Evolutionary conservation across 2,113 vertebrate species (phyloP).

Genomic region (Cinclus mexicanus): DNA sequence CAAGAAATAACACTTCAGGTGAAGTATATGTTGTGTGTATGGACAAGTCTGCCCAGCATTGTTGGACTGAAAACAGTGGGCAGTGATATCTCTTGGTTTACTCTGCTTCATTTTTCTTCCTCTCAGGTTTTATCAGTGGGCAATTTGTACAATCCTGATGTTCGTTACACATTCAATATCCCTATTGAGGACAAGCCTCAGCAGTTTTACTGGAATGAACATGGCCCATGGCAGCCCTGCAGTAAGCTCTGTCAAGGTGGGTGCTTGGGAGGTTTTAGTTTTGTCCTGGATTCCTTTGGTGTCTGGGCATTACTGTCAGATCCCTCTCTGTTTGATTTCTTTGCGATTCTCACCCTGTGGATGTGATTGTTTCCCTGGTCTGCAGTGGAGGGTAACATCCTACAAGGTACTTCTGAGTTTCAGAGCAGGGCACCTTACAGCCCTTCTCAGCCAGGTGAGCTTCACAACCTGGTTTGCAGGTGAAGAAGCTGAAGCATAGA

Average conservation of each 20-base stretch:
- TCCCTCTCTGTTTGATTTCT: not conserved
- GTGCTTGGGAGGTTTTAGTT: not conserved
- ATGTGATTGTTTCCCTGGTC: not conserved
- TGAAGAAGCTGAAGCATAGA: not conserved
- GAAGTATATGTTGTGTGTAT: conserved; percentile 25
- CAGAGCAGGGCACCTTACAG: not conserved
- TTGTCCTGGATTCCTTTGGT: not conserved
- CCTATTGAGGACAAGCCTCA: conserved; percentile 94
- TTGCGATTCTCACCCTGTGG: not conserved
- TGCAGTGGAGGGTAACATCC: not conserved
- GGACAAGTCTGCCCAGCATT: not conserved
- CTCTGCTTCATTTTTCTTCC: not conserved
- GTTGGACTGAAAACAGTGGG: not conserved
- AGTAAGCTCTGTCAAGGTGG: conserved; percentile 94
- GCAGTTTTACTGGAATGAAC: conserved; percentile 92
- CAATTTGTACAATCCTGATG: conserved; percentile 92
- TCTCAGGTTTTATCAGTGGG: conserved; percentile 93
- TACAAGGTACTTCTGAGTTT: not conserved
- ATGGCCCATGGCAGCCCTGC: conserved; percentile 95
- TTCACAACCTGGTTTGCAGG: not conserved
- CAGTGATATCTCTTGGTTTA: not conserved
- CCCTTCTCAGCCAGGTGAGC: not conserved
- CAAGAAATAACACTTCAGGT: conserved; percentile 95
- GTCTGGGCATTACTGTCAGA: not conserved
- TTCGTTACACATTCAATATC: conserved; percentile 95